phyloP scores from a whole-genome alignment of 2,113 vertebrate genomes.

The Panthera tigris region DNA sequence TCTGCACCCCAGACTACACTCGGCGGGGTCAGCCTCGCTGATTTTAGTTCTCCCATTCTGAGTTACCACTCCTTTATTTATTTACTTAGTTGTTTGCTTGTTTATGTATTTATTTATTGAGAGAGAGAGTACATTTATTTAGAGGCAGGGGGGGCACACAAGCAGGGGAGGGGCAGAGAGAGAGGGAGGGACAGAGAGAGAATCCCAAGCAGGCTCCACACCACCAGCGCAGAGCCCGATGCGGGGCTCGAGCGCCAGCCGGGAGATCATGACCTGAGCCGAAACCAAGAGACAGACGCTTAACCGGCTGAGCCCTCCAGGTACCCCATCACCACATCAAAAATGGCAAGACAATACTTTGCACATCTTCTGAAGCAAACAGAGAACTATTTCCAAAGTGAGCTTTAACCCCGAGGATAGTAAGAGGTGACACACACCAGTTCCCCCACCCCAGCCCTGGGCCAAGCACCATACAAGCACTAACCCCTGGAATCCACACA shows the following conservation, averaged over 20 bases:
- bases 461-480: not conserved
- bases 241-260: not conserved
- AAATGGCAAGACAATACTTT: too few relatives aligned
- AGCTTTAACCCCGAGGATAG: not conserved
- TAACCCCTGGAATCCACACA: not conserved
- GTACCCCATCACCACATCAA: not conserved
- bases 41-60: not conserved
- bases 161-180: not conserved
- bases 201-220: not conserved
- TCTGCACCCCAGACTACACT: not conserved
- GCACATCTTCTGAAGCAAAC: not conserved
- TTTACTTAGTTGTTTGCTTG: too few relatives aligned
- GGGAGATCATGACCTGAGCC: not conserved
- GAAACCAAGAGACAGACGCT: not conserved
- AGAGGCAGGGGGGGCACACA: too few relatives aligned
- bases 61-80: too few relatives aligned
- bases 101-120: not conserved
- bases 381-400: not conserved
- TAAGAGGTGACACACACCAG: not conserved
- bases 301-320: not conserved
- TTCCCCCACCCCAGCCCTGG: not conserved
- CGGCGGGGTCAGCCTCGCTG: fast-evolving
- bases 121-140: not conserved
- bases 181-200: not conserved
- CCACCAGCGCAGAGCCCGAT: not conserved